Percentiles rank a stretch among this genome's conserved stretches.
These are phyloP conservation scores for Elephas maximus DNA, from an alignment of 2,113 vertebrate species.

Conservation along the genomic window DNA sequence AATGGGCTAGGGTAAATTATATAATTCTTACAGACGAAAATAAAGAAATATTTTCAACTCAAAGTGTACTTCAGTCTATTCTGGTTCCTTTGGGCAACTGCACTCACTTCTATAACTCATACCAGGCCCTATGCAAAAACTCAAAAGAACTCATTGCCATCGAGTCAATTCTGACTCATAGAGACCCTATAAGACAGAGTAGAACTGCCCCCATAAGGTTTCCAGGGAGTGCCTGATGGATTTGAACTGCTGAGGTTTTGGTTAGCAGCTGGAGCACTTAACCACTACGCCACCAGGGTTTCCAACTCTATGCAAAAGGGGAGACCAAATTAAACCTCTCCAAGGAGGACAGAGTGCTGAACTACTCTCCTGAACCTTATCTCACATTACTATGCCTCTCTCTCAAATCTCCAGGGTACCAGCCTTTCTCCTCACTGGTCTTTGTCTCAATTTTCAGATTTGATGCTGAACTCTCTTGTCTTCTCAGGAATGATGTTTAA, in stretches of 20 bases:
- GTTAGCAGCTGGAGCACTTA: too few species aligned
- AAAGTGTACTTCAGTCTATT: background rate
- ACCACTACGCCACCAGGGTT: too few species aligned
- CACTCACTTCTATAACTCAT: background rate
- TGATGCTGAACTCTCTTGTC: background rate
- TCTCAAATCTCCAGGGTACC: background rate
- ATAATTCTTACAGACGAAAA: background rate
- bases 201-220: too few species aligned
- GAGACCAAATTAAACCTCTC: background rate
- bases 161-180: too few species aligned
- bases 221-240: too few species aligned
- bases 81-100: background rate
- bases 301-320: too few species aligned
- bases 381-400: background rate
- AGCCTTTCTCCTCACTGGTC: background rate
- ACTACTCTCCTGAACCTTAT: too few species aligned
- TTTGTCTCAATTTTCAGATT: background rate
- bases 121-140: background rate
- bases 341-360: accelerated
- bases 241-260: too few species aligned
- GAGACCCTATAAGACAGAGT: too few species aligned
- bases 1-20: background rate
- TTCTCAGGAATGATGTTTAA: background rate
- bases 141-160: too few species aligned
- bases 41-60: background rate